A percentile compares a stretch with the other conserved stretches of the same genome.
Conservation (phyloP, 92 coral and sea anemone species). For the Porites rus region DNA sequence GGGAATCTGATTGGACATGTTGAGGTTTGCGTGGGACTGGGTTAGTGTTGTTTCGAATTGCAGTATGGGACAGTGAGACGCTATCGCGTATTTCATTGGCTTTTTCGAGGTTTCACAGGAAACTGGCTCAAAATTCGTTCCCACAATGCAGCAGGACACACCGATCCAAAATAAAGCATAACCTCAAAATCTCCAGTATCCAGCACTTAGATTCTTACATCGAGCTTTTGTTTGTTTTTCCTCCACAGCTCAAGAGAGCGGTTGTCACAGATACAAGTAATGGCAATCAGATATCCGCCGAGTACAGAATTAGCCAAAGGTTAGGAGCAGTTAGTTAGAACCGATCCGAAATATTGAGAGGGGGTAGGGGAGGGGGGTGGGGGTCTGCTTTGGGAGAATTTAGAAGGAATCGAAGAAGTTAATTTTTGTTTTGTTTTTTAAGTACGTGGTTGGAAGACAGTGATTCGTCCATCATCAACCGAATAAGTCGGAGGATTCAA, state of each 20-base stretch:
- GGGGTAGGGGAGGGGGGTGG: background rate
- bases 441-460: constrained; percentile 85
- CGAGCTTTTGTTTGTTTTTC: background rate
- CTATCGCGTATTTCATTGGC: too few relatives aligned
- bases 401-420: too few relatives aligned
- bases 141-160: too few relatives aligned
- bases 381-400: background rate
- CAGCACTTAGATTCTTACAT: too few relatives aligned
- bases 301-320: constrained; percentile 94
- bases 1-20: too few relatives aligned
- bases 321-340: background rate
- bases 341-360: background rate
- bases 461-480: constrained; percentile 5
- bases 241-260: constrained; percentile 78
- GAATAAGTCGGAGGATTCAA: constrained; percentile 70
- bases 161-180: too few relatives aligned
- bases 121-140: too few relatives aligned
- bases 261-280: constrained; percentile 74
- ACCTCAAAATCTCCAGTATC: too few relatives aligned
- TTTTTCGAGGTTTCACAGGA: too few relatives aligned
- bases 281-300: constrained; percentile 76
- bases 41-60: too few relatives aligned
- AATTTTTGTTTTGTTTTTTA: background rate
- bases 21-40: too few relatives aligned
- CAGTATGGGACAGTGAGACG: too few relatives aligned